A percentile compares a stretch with the other conserved stretches of the same genome.
These are phyloP conservation scores for Eubasilissa regina DNA, from an alignment of 1,140 invertebrate genomes.

Conservation along the genomic window DNA sequence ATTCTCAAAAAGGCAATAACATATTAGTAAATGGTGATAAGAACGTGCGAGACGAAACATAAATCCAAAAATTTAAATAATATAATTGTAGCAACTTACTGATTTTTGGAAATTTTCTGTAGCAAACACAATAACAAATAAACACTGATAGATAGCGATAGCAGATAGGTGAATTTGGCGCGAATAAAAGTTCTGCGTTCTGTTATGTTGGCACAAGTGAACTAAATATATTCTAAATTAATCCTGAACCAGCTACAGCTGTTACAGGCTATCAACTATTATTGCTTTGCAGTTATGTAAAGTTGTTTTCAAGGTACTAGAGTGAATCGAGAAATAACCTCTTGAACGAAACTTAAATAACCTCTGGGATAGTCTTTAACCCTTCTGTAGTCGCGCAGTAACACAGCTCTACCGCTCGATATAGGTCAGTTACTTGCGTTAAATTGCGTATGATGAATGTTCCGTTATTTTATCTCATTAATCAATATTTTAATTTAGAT, in stretches of 20 bases:
- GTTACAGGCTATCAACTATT: conserved; percentile 6
- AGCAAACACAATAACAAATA: conserved; percentile 9
- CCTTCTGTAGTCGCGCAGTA: no score
- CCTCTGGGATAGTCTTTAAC: no score
- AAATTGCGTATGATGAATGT: no score
- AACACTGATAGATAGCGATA: conserved; percentile 2
- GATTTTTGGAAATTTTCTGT: neutral
- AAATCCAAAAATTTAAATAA: neutral
- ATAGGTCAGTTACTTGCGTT: no score
- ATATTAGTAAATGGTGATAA: neutral
- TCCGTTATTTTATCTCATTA: no score
- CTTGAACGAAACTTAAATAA: no score
- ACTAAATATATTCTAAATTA: neutral
- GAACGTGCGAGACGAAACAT: neutral
- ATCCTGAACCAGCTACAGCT: conserved; percentile 2
- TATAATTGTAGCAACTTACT: conserved; percentile 6
- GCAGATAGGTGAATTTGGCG: conserved; percentile 26
- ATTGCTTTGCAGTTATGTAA: no score
- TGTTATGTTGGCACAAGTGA: conserved; percentile 13
- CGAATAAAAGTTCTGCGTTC: conserved; percentile 7
- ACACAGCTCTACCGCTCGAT: no score
- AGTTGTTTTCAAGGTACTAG: no score
- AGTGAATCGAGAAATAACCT: no score
- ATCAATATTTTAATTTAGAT: no score
- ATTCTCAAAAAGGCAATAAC: conserved; percentile 2